A percentile compares a stretch with the other conserved stretches of the same genome.
Evolutionary conservation across 2,888 invertebrate genomes (phyloP).

Genomic region (Oscheius sp.): DNA sequence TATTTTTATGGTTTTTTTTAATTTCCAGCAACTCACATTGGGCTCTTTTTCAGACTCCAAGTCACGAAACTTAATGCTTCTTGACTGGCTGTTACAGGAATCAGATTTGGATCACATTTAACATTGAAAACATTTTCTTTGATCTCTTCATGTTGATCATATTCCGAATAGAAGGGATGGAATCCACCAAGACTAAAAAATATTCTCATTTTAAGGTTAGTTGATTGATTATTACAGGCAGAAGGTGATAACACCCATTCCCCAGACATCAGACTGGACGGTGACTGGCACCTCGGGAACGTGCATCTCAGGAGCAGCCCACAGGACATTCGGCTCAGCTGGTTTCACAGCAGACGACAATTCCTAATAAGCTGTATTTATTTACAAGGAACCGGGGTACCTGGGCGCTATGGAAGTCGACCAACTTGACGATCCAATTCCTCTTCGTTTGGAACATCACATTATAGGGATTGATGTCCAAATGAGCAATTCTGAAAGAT

Average conservation of each 20-base stretch:
- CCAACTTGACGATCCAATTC: slow-evolving; percentile 79
- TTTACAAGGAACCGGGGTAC: slow-evolving; percentile 65
- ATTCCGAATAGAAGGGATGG: slow-evolving; percentile 85
- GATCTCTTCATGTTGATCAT: slow-evolving; percentile 79
- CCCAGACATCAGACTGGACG: slow-evolving; percentile 91
- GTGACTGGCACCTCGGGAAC: slow-evolving; percentile 81
- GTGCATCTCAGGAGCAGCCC: slow-evolving; percentile 66
- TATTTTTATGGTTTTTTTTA: background rate
- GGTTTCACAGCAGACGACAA: slow-evolving; percentile 36
- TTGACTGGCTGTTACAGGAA: slow-evolving; percentile 92
- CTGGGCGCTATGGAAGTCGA: slow-evolving; percentile 89
- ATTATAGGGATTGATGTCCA: slow-evolving; percentile 93
- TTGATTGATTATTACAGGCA: slow-evolving; percentile 76
- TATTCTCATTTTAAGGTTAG: background rate
- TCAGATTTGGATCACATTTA: slow-evolving; percentile 88
- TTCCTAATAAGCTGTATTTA: slow-evolving; percentile 20
- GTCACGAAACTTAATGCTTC: slow-evolving; percentile 92
- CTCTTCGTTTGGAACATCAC: slow-evolving; percentile 88
- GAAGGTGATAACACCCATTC: slow-evolving; percentile 89
- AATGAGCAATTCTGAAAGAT: slow-evolving; percentile 77
- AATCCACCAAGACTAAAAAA: slow-evolving; percentile 81
- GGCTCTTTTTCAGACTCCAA: slow-evolving; percentile 91
- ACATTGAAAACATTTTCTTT: slow-evolving; percentile 82
- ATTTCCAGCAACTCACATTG: slow-evolving; percentile 79
- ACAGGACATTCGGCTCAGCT: slow-evolving; percentile 55